Evolutionary conservation across 2,797 vertebrate genomes (phyloP).

Genomic region (Enteromius afrohamiltoni): DNA sequence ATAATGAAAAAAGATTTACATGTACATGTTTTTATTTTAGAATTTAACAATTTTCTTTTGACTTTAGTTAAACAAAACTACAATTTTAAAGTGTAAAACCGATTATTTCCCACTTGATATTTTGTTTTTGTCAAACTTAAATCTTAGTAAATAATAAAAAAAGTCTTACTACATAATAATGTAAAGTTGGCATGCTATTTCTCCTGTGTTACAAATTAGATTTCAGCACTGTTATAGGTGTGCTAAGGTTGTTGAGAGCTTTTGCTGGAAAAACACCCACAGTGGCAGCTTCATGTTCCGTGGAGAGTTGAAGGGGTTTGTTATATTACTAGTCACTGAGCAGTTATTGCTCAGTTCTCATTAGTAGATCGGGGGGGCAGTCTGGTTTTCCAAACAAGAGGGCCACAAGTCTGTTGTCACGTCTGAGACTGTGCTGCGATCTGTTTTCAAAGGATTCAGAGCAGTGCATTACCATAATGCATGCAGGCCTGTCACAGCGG

Average conservation of each 20-base stretch:
- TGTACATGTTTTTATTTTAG: not conserved
- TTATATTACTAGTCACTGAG: slow-evolving; percentile 13
- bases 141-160: too few species aligned
- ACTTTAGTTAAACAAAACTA: not conserved
- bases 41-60: not conserved
- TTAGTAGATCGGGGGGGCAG: slow-evolving; percentile 15
- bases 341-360: slow-evolving; percentile 23
- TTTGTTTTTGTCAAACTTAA: not conserved
- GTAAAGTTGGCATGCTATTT: not conserved
- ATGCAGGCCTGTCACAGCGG: slow-evolving; percentile 46
- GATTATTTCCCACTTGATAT: not conserved
- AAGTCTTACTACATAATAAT: not conserved
- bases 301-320: not conserved
- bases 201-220: not conserved
- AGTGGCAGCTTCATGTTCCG: not conserved
- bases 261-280: not conserved
- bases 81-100: not conserved
- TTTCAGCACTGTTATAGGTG: not conserved
- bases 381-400: slow-evolving; percentile 4
- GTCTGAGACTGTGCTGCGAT: slow-evolving; percentile 36
- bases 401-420: slow-evolving; percentile 32
- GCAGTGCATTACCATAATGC: slow-evolving; percentile 52
- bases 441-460: slow-evolving; percentile 50
- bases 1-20: too few species aligned
- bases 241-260: not conserved